These are phyloP conservation scores for Zele albiditarsus DNA, from an alignment of 2,888 invertebrate genomes.

Conservation along the genomic window DNA sequence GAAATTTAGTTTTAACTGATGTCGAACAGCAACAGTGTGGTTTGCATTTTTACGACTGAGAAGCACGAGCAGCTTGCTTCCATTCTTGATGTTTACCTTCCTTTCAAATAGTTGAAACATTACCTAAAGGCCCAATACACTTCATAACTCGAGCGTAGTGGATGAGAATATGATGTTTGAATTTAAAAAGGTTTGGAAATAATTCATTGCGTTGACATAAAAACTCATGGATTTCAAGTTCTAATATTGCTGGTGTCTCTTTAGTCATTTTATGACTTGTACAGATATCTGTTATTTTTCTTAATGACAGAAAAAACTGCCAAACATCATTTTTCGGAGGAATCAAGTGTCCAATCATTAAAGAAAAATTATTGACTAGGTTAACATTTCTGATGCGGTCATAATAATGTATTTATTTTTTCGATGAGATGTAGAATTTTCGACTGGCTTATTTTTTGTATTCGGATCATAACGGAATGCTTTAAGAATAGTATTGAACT, in stretches of 20 bases:
- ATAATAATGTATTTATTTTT: constrained; percentile 41
- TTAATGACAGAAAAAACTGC: constrained; percentile 43
- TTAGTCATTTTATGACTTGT: constrained; percentile 34
- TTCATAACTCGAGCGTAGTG: constrained; percentile 50
- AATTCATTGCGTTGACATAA: constrained; percentile 31
- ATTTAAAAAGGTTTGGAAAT: constrained; percentile 44
- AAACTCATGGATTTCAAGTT: constrained; percentile 42
- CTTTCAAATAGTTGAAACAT: constrained; percentile 46
- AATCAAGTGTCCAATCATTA: constrained; percentile 46
- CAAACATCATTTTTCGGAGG: constrained; percentile 42
- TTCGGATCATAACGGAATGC: background rate
- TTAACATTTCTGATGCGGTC: constrained; percentile 49
- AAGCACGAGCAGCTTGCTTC: constrained; percentile 43
- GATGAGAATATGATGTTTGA: constrained; percentile 52
- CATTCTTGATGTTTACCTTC: constrained; percentile 51
- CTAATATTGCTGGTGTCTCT: constrained; percentile 19
- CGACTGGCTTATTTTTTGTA: constrained; percentile 41
- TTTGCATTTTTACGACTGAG: constrained; percentile 49
- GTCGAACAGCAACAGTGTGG: constrained; percentile 47
- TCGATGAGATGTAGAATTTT: constrained; percentile 40
- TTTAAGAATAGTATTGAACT: constrained; percentile 7
- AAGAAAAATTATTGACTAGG: constrained; percentile 40
- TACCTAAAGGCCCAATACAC: constrained; percentile 48
- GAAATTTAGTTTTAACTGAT: constrained; percentile 12
- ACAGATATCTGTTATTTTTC: constrained; percentile 31